Percentiles rank a stretch among this genome's conserved stretches.
Evolutionary conservation across 2,797 vertebrate species (phyloP).

Genomic region (Sebastes iracundus): DNA sequence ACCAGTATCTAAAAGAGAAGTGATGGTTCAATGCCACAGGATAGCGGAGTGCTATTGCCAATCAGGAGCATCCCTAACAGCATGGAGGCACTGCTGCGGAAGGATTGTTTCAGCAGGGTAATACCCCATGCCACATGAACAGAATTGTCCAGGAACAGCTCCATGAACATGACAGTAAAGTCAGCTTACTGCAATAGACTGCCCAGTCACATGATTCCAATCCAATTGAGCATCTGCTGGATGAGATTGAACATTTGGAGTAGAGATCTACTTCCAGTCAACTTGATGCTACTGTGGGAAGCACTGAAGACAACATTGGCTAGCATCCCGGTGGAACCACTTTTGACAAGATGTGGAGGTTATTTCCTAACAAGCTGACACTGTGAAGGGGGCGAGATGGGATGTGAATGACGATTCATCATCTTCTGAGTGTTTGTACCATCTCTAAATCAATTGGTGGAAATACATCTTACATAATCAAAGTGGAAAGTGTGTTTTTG

Average conservation of each 20-base stretch:
- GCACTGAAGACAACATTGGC: constrained; percentile 56
- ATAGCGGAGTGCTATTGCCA: constrained; percentile 46
- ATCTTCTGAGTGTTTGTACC: constrained; percentile 7
- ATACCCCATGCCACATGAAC: constrained; percentile 56
- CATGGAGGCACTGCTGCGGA: constrained; percentile 37
- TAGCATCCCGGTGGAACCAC: constrained; percentile 32
- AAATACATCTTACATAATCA: not conserved
- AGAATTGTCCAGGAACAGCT: constrained; percentile 51
- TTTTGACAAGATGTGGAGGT: constrained; percentile 47
- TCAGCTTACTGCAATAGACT: constrained; percentile 43
- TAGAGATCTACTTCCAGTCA: constrained; percentile 48
- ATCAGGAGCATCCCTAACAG: constrained; percentile 61
- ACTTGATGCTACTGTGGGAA: constrained; percentile 55
- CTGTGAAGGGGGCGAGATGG: constrained; percentile 1
- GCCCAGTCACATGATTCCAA: constrained; percentile 63
- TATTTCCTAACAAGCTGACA: constrained; percentile 47
- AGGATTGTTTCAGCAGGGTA: constrained; percentile 54
- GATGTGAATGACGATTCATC: constrained; percentile 7
- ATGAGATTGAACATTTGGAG: constrained; percentile 63
- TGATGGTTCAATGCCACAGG: constrained; percentile 54
- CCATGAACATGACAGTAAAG: constrained; percentile 60
- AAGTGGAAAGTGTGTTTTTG: not conserved
- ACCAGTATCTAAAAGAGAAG: constrained; percentile 55
- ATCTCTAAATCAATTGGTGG: not conserved
- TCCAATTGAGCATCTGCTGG: constrained; percentile 67